Conservation (phyloP, 2,888 invertebrate genomes). For the Polietes domitor region DNA sequence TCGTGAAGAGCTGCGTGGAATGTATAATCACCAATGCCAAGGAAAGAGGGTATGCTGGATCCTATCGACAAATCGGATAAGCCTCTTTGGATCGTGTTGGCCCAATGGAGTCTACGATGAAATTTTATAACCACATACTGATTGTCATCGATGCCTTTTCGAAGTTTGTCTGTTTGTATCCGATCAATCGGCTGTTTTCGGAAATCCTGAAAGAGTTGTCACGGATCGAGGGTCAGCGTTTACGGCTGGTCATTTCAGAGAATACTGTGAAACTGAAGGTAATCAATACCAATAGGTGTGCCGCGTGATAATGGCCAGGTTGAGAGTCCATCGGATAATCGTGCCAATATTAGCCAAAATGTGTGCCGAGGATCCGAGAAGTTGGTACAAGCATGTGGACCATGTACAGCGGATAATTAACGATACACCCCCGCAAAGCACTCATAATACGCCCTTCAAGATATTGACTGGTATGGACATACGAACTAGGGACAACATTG, state of each 20-base stretch:
- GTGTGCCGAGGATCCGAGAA: conserved; percentile 48
- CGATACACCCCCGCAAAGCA: conserved; percentile 32
- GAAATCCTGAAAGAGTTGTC: conserved; percentile 66
- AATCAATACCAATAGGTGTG: conserved; percentile 72
- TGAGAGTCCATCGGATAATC: conserved; percentile 74
- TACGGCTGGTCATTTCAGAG: conserved; percentile 74
- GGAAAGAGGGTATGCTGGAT: conserved; percentile 70
- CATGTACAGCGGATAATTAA: conserved; percentile 16
- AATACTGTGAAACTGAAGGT: conserved; percentile 73
- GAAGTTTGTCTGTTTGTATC: conserved; percentile 76
- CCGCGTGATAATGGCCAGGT: conserved; percentile 76
- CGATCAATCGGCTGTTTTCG: conserved; percentile 61
- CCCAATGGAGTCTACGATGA: conserved; percentile 71
- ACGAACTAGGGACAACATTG: neutral
- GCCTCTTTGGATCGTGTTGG: conserved; percentile 76
- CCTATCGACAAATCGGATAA: conserved; percentile 72
- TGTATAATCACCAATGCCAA: conserved; percentile 59
- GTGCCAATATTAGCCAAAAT: conserved; percentile 75
- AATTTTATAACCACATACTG: conserved; percentile 76
- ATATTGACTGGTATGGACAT: conserved; percentile 46
- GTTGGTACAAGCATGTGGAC: conserved; percentile 42
- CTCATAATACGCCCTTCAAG: conserved; percentile 34
- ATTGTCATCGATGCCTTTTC: conserved; percentile 73
- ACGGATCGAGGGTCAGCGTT: conserved; percentile 77
- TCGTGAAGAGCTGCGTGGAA: conserved; percentile 59